These are phyloP conservation scores for Megaceryle maxima DNA, from an alignment of 2,113 vertebrate species.

Conservation along the genomic window DNA sequence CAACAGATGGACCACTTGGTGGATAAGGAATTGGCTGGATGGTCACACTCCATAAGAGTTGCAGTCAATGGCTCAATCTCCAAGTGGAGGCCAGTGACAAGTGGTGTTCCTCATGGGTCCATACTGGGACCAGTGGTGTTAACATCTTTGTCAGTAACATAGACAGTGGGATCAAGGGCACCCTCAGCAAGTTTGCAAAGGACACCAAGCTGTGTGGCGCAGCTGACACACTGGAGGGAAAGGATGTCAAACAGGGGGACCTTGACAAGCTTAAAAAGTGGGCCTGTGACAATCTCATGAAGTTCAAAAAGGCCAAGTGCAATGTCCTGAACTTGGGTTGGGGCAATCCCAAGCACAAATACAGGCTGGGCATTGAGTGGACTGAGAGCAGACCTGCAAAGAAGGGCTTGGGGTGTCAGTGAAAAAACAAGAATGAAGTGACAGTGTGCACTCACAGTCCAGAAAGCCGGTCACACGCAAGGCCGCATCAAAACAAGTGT, in stretches of 20 bases:
- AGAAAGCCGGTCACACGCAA: background rate
- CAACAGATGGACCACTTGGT: background rate
- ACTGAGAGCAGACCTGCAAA: background rate
- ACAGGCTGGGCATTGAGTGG: background rate
- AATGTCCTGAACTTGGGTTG: background rate
- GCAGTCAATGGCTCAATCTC: background rate
- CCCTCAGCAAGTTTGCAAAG: background rate
- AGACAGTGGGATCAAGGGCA: background rate
- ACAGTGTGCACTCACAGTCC: background rate
- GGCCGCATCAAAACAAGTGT: background rate
- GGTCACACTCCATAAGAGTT: background rate
- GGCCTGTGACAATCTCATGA: background rate
- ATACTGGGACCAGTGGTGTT: background rate
- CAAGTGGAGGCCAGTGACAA: background rate
- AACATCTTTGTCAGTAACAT: background rate
- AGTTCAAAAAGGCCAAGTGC: background rate
- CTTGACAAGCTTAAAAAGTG: background rate
- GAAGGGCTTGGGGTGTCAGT: background rate
- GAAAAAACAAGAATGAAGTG: background rate
- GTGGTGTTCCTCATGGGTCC: background rate
- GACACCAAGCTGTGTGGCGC: background rate
- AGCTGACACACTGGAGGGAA: background rate
- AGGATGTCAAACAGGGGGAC: background rate
- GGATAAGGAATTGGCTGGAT: background rate
- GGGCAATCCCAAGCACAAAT: background rate